Evolutionary conservation across 2,113 vertebrate species (phyloP), one percentile per base, ranked within the genome.

Genomic region (Struthidea cinerea): DNA sequence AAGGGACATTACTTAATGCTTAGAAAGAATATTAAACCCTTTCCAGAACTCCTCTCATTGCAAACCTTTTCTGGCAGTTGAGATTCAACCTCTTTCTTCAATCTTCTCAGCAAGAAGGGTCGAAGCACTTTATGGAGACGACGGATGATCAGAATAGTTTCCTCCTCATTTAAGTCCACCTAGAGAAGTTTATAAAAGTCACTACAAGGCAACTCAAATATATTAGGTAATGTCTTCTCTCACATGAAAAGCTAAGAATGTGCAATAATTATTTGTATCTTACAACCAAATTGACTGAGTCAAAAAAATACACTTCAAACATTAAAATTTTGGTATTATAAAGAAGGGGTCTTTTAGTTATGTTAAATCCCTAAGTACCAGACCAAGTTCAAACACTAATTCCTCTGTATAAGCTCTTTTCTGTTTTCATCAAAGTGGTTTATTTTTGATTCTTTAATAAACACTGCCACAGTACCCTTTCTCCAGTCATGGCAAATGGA

Each of bases 31-130:
- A 92, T 46, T n/a, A 86, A 85, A 57, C 10, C 32, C 50, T 26
- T 21, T 44, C 42, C 21, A 73, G 37, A 78, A 84, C 41, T 76
- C 14, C 9, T 80, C 39, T 35, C 44, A 77, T 17, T 80, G 87
- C 98, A 73, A 89, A 99, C 99, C 98, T 99, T 99, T 97, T 99
- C 99, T 79, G 99, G 99, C 86, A 99, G 98, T 94, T 99, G 99
- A 87, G 99, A 99, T 95, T 99, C 99, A 88, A 99, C 99, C 94
- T 99, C 99, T 63, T 99, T 99, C 98, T 99, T 99, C 95, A 99
- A 94, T 92, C 99, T 98, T 74, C 99, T 98, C 50, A 99, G 97
- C 94, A 99, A 96, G 96, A 99, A 99, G 2, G 99, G 99, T 17
- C 99, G 98, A 79, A 99, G 98, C 50, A 99, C 99, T 94, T 99